phyloP scores from a whole-genome alignment of 2,888 invertebrate genomes.

The Phaonia tiefii region DNA sequence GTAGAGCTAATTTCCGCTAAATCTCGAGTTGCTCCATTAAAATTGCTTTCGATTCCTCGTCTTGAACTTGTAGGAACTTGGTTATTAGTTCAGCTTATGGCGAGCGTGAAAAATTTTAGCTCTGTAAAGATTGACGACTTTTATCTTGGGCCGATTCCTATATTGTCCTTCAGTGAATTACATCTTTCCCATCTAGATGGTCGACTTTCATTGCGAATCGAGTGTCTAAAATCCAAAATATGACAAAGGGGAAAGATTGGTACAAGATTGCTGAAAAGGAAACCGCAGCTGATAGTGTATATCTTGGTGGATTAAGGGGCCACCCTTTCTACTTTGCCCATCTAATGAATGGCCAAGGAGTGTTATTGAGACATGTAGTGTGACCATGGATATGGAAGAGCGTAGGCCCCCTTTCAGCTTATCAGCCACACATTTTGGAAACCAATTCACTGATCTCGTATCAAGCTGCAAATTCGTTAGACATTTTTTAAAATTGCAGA shows the following conservation, averaged over 20 bases:
- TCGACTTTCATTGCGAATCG: conserved; percentile 28
- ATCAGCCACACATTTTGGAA: neutral
- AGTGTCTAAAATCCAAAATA: conserved; percentile 16
- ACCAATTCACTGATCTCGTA: neutral
- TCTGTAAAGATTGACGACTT: neutral
- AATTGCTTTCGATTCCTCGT: neutral
- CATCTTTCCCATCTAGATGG: neutral
- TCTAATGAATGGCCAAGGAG: neutral
- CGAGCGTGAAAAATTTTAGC: neutral
- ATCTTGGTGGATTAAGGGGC: neutral
- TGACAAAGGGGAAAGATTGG: neutral
- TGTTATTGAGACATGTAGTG: neutral
- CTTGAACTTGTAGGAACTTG: neutral
- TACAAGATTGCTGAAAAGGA: conserved; percentile 2
- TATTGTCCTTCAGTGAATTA: conserved; percentile 2
- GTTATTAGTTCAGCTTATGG: neutral
- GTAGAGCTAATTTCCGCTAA: neutral
- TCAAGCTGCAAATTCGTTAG: conserved; percentile 1
- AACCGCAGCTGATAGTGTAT: conserved; percentile 20
- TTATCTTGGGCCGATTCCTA: conserved; percentile 16
- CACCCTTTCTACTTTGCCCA: neutral
- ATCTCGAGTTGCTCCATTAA: conserved; percentile 12
- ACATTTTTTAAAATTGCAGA: conserved; percentile 3
- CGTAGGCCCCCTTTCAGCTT: neutral
- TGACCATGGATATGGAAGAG: conserved; percentile 4